A percentile compares a stretch with the other conserved stretches of the same genome.
Conservation (phyloP, 2,113 vertebrate species). For the Gymnarchus niloticus region DNA sequence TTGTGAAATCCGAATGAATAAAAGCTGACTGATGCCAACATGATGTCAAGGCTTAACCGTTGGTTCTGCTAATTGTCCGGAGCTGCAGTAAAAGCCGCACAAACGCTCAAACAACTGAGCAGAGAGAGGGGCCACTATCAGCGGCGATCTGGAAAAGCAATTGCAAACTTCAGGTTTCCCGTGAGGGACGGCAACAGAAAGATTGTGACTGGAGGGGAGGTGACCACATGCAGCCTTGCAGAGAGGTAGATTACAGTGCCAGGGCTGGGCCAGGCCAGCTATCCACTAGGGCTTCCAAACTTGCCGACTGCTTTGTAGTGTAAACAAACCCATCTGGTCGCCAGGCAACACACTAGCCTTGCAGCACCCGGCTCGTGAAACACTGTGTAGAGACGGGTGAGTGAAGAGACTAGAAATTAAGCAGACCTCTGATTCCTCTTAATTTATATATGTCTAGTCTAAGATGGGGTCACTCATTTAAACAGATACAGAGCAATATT, state of each 20-base stretch:
- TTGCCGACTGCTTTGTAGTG: constrained; percentile 28
- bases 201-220: constrained; percentile 21
- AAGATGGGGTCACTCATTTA: background rate
- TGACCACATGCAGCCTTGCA: constrained; percentile 34
- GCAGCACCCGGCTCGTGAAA: constrained; percentile 23
- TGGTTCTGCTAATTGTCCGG: constrained; percentile 21
- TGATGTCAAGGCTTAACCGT: constrained; percentile 18
- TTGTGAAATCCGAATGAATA: constrained; percentile 26
- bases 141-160: background rate
- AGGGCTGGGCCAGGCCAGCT: background rate
- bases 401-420: background rate
- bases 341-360: constrained; percentile 42
- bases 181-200: constrained; percentile 24
- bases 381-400: background rate
- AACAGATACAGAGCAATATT: background rate
- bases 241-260: constrained; percentile 37
- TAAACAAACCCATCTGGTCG: constrained; percentile 46
- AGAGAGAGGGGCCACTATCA: background rate
- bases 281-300: constrained; percentile 8
- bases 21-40: constrained; percentile 18
- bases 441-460: background rate
- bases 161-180: constrained; percentile 23
- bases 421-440: background rate
- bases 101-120: background rate
- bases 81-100: constrained; percentile 11